These are phyloP conservation scores for Notechis scutatus DNA, from an alignment of 2,113 vertebrate genomes.

Conservation along the genomic window DNA sequence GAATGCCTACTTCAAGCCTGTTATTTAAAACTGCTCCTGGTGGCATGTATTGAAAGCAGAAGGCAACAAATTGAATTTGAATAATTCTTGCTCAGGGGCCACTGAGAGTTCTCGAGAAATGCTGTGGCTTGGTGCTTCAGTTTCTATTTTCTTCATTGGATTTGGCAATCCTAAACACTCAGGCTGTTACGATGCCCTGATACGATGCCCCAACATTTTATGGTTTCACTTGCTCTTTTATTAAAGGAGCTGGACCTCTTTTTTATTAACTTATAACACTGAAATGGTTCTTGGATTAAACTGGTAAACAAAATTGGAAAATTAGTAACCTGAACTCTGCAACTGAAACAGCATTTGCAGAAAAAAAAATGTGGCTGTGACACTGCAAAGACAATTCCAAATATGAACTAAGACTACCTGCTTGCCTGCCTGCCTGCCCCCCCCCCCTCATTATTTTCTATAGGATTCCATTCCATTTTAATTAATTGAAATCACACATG, in stretches of 20 bases:
- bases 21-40: constrained; percentile 30
- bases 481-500: constrained; percentile 17
- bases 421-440: background rate
- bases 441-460: constrained; percentile 19
- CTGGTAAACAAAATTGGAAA: constrained; percentile 55
- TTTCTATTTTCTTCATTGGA: constrained; percentile 26
- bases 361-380: constrained; percentile 34
- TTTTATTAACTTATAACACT: constrained; percentile 64
- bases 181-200: constrained; percentile 23
- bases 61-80: constrained; percentile 44
- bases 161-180: constrained; percentile 3
- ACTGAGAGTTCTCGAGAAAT: constrained; percentile 11
- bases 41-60: background rate
- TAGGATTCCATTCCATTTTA: background rate
- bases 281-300: constrained; percentile 52
- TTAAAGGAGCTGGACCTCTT: constrained; percentile 51
- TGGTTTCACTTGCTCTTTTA: constrained; percentile 35
- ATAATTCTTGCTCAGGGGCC: constrained; percentile 42
- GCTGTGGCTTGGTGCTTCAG: background rate
- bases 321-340: constrained; percentile 50
- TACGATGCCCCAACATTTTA: constrained; percentile 21
- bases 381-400: constrained; percentile 32
- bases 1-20: background rate
- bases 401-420: constrained; percentile 3
- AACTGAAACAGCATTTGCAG: constrained; percentile 44